phyloP scores from a whole-genome alignment of 2,113 vertebrate genomes.

The Melanostigma gelatinosum region DNA sequence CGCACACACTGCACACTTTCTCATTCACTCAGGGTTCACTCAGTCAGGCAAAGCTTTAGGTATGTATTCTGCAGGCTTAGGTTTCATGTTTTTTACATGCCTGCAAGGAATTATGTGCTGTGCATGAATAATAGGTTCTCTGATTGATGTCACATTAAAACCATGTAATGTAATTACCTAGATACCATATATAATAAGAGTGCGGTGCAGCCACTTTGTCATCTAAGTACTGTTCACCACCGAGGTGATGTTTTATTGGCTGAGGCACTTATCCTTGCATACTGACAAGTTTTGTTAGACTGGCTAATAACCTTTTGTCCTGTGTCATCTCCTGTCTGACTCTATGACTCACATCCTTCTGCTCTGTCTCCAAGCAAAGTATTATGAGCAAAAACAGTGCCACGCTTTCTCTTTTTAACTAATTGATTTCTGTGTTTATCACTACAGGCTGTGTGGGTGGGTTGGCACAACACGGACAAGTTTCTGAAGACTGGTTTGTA shows the following conservation, averaged over 20 bases:
- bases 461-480: conserved; percentile 38
- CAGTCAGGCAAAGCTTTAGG: conserved; percentile 19
- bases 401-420: not conserved
- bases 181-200: not conserved
- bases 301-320: conserved; percentile 29
- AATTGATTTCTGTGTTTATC: conserved; percentile 35
- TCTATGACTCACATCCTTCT: conserved; percentile 8
- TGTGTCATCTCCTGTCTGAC: conserved; percentile 27
- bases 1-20: conserved; percentile 44
- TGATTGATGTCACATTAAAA: conserved; percentile 22
- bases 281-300: conserved; percentile 18
- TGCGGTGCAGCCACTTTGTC: conserved; percentile 10
- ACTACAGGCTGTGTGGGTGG: conserved; percentile 59
- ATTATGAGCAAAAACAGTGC: not conserved
- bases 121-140: conserved; percentile 13
- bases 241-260: not conserved
- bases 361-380: not conserved
- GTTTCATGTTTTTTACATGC: conserved; percentile 18
- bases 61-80: conserved; percentile 15
- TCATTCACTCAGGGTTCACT: conserved; percentile 24
- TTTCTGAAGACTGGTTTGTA: conserved; percentile 65
- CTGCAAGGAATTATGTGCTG: conserved; percentile 31
- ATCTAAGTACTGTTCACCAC: not conserved
- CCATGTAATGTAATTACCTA: not conserved
- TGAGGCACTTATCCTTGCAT: conserved; percentile 4